phyloP scores from a whole-genome alignment of 2,113 vertebrate species.

The Syrmaticus mikado region DNA sequence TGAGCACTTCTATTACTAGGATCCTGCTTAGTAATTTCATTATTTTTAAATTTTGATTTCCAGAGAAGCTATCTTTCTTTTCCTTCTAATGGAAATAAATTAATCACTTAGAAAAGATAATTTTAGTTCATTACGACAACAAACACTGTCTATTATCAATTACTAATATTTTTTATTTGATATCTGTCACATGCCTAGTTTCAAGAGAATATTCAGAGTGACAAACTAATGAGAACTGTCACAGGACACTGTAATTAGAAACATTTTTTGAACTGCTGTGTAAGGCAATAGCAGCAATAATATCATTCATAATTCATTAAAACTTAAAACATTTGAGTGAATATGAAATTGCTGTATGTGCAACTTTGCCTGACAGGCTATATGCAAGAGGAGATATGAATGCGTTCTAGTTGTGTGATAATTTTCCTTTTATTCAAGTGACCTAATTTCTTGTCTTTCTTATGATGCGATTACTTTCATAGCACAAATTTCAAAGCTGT shows the following conservation, averaged over 20 bases:
- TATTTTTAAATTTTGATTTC: neutral
- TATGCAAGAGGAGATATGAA: constrained; percentile 8
- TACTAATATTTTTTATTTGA: constrained; percentile 31
- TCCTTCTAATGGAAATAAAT: neutral
- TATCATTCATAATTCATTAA: constrained; percentile 60
- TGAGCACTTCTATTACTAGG: neutral
- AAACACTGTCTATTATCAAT: neutral
- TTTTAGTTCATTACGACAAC: neutral
- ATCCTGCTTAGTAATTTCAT: neutral
- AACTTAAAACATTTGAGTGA: constrained; percentile 32
- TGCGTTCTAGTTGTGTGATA: constrained; percentile 1
- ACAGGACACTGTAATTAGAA: constrained; percentile 35
- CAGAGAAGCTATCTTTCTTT: neutral
- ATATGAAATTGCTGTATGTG: constrained; percentile 1
- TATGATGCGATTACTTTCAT: constrained; percentile 10
- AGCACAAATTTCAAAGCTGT: constrained; percentile 17
- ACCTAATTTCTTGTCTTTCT: constrained; percentile 20
- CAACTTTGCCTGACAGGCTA: constrained; percentile 38
- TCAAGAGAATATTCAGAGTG: neutral
- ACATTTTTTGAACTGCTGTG: constrained; percentile 15
- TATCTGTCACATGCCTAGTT: neutral
- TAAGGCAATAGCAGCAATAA: constrained; percentile 18
- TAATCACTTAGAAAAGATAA: neutral
- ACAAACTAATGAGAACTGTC: constrained; percentile 35
- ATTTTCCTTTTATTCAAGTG: constrained; percentile 41